These are phyloP conservation scores for Botia kubotai DNA, from an alignment of 2,797 vertebrate species.

Conservation along the genomic window DNA sequence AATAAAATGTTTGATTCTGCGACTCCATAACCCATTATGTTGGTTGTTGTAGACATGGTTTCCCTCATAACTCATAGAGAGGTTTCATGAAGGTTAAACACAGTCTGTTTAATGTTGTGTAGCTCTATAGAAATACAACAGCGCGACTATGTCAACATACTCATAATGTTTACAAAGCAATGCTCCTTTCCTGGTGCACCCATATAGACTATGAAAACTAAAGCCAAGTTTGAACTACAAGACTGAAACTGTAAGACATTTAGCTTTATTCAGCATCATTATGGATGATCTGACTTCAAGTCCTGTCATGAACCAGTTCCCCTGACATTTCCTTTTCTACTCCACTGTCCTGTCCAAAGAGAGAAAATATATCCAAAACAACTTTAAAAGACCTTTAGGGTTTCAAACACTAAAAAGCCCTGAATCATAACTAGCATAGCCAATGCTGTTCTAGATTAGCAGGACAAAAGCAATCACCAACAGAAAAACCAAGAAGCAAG, in stretches of 20 bases:
- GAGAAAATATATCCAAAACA: background rate
- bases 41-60: conserved; percentile 9
- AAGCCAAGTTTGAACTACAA: background rate
- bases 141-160: background rate
- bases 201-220: background rate
- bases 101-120: background rate
- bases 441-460: too few species aligned
- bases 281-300: too few species aligned
- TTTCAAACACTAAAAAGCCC: too few species aligned
- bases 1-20: conserved; percentile 34
- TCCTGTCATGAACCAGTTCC: too few species aligned
- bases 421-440: too few species aligned
- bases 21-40: background rate
- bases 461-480: too few species aligned
- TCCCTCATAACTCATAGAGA: background rate
- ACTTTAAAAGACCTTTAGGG: too few species aligned
- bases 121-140: background rate
- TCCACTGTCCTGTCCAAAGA: background rate
- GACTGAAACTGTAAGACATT: background rate
- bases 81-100: background rate
- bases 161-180: background rate
- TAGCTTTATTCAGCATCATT: too few species aligned
- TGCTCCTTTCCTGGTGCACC: background rate
- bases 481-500: background rate
- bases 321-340: background rate